phyloP scores from a whole-genome alignment of 2,888 invertebrate species.

The Epinotia nisella region DNA sequence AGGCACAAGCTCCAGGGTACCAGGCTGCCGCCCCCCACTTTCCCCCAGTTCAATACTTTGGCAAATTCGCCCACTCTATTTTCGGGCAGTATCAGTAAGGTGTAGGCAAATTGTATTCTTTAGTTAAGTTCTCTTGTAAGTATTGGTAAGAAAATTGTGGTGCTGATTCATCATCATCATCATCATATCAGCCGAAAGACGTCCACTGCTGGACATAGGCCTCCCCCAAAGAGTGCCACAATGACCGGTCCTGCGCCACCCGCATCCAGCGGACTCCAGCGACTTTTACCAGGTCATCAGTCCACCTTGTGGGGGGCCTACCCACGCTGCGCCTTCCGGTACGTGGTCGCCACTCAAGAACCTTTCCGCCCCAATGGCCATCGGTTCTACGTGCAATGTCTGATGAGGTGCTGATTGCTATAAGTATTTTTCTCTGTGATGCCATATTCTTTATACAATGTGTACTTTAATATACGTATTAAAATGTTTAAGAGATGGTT shows the following conservation, averaged over 20 bases:
- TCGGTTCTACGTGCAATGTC: no score
- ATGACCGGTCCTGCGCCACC: no score
- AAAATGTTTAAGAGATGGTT: background rate
- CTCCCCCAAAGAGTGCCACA: no score
- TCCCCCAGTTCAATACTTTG: constrained; percentile 70
- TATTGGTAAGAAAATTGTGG: constrained; percentile 38
- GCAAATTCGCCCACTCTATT: constrained; percentile 67
- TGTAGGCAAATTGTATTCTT: constrained; percentile 37
- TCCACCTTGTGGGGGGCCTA: no score
- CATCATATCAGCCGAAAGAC: no score
- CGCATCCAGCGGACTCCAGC: no score
- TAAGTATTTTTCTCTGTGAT: constrained; percentile 44
- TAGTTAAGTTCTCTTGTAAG: constrained; percentile 19
- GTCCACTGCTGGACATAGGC: no score
- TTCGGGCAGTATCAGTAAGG: constrained; percentile 56
- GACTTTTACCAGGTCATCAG: no score
- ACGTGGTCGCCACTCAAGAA: no score
- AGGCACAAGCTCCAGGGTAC: constrained; percentile 45
- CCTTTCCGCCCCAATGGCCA: no score
- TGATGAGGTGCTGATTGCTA: constrained; percentile 30
- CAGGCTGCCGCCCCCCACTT: constrained; percentile 56
- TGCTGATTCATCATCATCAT: no score
- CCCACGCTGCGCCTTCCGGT: no score
- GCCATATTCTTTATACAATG: constrained; percentile 41
- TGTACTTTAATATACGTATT: constrained; percentile 27